phyloP scores from a whole-genome alignment of 2,888 invertebrate species.

The Rhopalosiphum nymphaeae region DNA sequence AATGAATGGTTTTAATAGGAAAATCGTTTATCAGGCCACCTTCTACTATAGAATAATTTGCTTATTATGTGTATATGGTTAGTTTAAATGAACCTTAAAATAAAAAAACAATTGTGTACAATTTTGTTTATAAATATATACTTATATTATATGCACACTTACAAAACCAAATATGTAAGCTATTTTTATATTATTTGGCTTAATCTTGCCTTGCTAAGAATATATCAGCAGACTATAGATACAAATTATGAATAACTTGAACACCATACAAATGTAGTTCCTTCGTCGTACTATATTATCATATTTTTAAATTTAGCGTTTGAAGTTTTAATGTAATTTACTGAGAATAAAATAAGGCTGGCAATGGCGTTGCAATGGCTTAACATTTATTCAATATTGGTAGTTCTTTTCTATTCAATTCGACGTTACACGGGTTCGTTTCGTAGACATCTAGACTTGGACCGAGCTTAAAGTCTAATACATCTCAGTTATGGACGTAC shows the following conservation, averaged over 20 bases:
- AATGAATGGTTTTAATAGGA: background rate
- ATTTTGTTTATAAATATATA: too few species aligned
- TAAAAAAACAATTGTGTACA: too few species aligned
- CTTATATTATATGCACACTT: too few species aligned
- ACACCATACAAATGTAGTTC: background rate
- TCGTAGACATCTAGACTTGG: background rate
- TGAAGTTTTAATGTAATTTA: background rate
- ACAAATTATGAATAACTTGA: background rate
- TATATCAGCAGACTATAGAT: background rate
- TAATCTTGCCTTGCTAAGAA: background rate
- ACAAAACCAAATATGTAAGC: background rate
- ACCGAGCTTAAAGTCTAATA: background rate
- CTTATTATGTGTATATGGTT: background rate
- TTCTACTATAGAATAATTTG: background rate
- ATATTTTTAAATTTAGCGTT: background rate
- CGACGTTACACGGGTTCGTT: background rate
- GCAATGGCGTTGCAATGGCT: background rate
- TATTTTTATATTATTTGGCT: background rate
- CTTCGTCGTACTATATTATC: background rate
- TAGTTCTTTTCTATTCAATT: background rate
- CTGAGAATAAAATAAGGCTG: background rate
- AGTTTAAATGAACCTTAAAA: too few species aligned
- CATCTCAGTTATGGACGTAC: background rate
- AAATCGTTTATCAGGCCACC: background rate
- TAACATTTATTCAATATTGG: background rate